These are phyloP conservation scores for Ooceraea biroi DNA, from an alignment of 1,140 invertebrate species.

Conservation along the genomic window DNA sequence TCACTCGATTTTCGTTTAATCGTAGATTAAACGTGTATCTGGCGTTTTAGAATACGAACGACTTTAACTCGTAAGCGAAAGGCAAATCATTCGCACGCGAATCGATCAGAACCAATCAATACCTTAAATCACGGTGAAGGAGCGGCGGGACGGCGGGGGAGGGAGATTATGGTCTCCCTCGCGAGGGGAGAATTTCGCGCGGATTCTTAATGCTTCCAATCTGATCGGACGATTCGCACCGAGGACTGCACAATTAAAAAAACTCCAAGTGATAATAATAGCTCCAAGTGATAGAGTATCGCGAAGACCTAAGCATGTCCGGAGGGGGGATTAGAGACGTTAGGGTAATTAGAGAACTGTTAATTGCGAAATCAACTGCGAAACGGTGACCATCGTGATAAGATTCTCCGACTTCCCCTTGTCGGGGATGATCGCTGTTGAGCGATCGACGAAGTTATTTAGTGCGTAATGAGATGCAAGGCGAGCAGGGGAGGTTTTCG, in stretches of 20 bases:
- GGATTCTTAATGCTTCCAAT: constrained; percentile 65
- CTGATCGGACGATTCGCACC: constrained; percentile 43
- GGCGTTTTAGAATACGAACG: neutral
- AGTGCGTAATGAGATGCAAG: constrained; percentile 43
- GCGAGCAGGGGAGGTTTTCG: constrained; percentile 11
- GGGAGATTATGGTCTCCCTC: neutral
- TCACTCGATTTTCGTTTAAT: neutral
- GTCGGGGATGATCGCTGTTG: constrained; percentile 22
- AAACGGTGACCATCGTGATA: constrained; percentile 37
- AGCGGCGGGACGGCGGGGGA: neutral
- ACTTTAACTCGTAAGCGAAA: neutral
- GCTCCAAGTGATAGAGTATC: constrained; percentile 19
- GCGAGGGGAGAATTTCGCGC: constrained; percentile 29
- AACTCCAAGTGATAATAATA: constrained; percentile 66
- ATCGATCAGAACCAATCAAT: constrained; percentile 19
- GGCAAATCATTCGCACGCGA: constrained; percentile 21
- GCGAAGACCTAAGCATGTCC: constrained; percentile 48
- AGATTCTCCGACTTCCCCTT: constrained; percentile 14
- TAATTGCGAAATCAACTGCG: constrained; percentile 41
- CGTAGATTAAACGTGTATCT: neutral
- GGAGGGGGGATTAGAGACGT: constrained; percentile 28
- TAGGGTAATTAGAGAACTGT: constrained; percentile 51
- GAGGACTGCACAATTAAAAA: constrained; percentile 52
- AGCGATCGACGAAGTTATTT: constrained; percentile 47
- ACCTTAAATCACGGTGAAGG: neutral